Base-by-base conservation (phyloP, 2,113 vertebrate species). In the Leiothrix lutea region DNA sequence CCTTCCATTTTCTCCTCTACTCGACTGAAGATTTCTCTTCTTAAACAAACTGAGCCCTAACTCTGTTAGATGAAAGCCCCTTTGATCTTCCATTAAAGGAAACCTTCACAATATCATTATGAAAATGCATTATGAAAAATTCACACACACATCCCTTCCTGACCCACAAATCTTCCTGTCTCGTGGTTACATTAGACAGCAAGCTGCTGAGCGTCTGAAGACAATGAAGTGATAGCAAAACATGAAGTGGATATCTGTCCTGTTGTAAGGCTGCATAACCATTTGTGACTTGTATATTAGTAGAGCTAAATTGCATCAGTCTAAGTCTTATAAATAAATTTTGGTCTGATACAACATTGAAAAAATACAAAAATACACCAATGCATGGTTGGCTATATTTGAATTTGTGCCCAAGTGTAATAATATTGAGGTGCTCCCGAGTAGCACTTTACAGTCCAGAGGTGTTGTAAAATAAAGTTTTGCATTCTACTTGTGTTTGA, bases 31-130 rank as follows among this genome's bases (percentile, higher is more conserved):
- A 86, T 86, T 96, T 94, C 48, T 90, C 79, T 74, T 89, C 92
- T 91, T 91, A 96, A 94, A 94, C 87, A 95, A 91, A 80, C 86
- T n/a, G 72, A 95, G 81, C 36, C 53, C 45, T 93, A 93, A 92
- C 82, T 96, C 91, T 67, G 87, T 86, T 96, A 97, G 86, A 90
- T 97, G 66, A 96, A 97, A 96, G 94, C 11, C 80, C 50, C 93
- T 97, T 97, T 96, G 94, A 97, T 96, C 95, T 97, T 95, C 94
- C 88, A 97, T 95, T 92, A 96, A 92, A 97, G 80, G 62, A 92
- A 96, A 92, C 73, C 93, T 97, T 95, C 92, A 90, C 94, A 93
- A 95, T 95, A 88, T 95, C 88, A 91, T 93, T 97, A 91, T 95
- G 88, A 95, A 96, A 92, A 97, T 69, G 71, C 88, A 83, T 91